Conservation (phyloP, 2,113 vertebrate genomes). For the Prunella fulvescens region DNA sequence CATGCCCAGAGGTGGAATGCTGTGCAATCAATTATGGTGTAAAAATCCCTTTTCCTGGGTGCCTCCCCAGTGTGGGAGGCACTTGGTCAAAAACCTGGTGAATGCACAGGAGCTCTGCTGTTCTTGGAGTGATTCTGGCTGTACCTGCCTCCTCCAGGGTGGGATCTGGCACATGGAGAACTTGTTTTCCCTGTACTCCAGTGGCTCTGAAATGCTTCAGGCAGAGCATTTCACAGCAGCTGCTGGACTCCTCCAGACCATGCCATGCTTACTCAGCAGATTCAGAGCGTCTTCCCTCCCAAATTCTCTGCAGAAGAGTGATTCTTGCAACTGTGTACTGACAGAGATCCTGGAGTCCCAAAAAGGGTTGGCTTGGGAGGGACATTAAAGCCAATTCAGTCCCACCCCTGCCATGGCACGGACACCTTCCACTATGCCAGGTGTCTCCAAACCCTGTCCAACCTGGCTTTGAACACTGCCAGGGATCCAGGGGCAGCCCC, state of each 20-base stretch:
- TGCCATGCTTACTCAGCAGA: not conserved
- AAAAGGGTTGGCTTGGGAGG: not conserved
- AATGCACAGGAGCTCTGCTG: not conserved
- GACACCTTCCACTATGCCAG: not conserved
- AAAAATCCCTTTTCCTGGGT: not conserved
- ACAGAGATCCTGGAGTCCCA: not conserved
- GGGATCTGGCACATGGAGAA: not conserved
- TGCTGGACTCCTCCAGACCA: rapidly evolving
- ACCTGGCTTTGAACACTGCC: rapidly evolving
- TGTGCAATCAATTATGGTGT: not conserved
- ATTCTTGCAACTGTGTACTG: not conserved
- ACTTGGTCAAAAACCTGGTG: not conserved
- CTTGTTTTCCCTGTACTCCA: rapidly evolving
- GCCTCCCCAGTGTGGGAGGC: not conserved
- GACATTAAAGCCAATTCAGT: not conserved
- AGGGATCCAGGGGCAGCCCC: not conserved
- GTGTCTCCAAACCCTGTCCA: rapidly evolving
- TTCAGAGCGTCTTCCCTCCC: not conserved
- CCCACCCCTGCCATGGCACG: not conserved
- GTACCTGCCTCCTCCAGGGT: not conserved
- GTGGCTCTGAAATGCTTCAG: not conserved
- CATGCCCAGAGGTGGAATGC: not conserved
- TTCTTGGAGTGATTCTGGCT: not conserved
- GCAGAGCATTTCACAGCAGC: not conserved
- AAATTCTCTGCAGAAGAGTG: not conserved